Percentiles rank a stretch among this genome's conserved stretches.
Evolutionary conservation across 2,113 vertebrate genomes (phyloP).

Genomic region (Dasyurus viverrinus): DNA sequence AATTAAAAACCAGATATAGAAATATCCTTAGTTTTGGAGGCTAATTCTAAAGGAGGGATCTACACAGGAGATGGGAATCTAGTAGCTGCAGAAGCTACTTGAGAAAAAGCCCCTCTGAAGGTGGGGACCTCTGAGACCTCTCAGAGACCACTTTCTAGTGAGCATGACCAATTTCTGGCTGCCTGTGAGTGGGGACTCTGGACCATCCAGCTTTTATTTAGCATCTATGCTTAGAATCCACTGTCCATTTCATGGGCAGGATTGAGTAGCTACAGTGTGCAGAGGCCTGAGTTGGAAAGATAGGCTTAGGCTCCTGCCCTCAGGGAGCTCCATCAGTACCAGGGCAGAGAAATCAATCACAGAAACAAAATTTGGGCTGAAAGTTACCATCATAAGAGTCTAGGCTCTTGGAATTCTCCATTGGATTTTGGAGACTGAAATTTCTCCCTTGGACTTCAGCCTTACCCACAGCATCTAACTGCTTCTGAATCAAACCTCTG

Average conservation of each 20-base stretch:
- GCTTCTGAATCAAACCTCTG: too few species aligned
- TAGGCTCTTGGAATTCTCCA: background rate
- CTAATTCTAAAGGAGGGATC: background rate
- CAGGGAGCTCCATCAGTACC: background rate
- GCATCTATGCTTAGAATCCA: background rate
- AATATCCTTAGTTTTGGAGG: background rate
- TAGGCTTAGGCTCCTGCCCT: background rate
- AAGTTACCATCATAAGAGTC: background rate
- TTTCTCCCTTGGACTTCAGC: background rate
- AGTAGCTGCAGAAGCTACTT: background rate
- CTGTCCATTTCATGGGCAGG: background rate
- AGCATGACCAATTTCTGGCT: background rate
- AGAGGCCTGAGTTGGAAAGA: background rate
- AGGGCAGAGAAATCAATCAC: background rate
- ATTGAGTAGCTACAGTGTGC: background rate
- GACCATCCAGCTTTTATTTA: background rate
- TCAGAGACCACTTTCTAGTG: background rate
- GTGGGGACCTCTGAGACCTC: background rate
- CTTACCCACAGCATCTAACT: background rate
- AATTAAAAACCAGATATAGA: background rate
- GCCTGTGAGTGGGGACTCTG: background rate
- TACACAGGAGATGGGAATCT: background rate
- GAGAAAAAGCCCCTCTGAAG: background rate
- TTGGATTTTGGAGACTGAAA: background rate
- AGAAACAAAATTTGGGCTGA: background rate